Evolutionary conservation across 1,140 invertebrate species (phyloP), one percentile per base, ranked within the genome.

Genomic region (Drosophila busckii): DNA sequence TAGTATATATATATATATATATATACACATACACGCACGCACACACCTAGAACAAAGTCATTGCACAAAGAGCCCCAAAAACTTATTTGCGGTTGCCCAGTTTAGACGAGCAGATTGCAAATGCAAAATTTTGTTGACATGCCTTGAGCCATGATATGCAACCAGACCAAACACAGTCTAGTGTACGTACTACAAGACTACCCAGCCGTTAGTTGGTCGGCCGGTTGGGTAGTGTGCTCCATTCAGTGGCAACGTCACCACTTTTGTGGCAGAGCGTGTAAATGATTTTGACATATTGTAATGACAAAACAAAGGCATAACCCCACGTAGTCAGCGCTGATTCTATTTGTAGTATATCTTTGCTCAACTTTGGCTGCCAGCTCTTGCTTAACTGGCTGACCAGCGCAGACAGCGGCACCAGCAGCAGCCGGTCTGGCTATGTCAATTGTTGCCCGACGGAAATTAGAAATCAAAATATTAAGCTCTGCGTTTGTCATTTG

Each of bases 81-180:
- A 70, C 65, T 76, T 60, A 75, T 64, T 70, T 66, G 70, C 46
- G 70, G 70, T 70, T 65, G 68, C 60, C 49, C 64, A 52, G 42
- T 70, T 48, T 52, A 49, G 41, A 34, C 49, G 35, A 26, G 44
- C 16, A 49, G 52, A 32, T 42, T 45, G 42, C 29, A 56, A 63
- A 48, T 67, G 46, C 65, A 48, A 54, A 65, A 76, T 65, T 50
- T 54, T 60, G 59, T 48, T 61, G 64, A 54, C 42, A 60, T 64
- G 60, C 53, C 64, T 49, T 41, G 45, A 53, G 49, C 42, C 63
- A 62, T 66, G 49, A 62, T 66, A 61, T 66, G 29, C 50, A 46
- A 40, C 34, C 41, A 53, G 17, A 45, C 19, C 22, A 29, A 17
- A 42, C 23, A n/a, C n/a, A n/a, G n/a, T n/a, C n/a, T n/a, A n/a